These are phyloP conservation scores for Heterohyrax brucei DNA, from an alignment of 2,797 vertebrate species.

Conservation along the genomic window DNA sequence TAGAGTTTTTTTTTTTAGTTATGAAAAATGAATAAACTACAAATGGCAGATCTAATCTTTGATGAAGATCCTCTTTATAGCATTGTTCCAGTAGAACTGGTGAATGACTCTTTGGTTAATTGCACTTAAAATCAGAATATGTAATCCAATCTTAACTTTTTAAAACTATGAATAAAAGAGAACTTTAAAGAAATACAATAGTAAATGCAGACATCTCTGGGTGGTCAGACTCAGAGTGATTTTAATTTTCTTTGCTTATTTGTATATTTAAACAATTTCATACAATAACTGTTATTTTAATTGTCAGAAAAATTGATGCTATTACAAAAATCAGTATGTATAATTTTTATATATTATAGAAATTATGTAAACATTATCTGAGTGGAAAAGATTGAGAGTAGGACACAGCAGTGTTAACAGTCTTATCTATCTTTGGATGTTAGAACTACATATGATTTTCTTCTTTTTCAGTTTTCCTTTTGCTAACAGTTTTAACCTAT, in stretches of 20 bases:
- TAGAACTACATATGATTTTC: constrained; percentile 3
- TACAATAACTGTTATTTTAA: constrained; percentile 64
- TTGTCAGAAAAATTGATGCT: constrained; percentile 54
- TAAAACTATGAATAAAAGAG: neutral
- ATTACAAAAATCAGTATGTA: constrained; percentile 61
- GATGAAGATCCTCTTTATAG: constrained; percentile 82
- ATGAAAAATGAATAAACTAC: constrained; percentile 79
- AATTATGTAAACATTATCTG: constrained; percentile 26
- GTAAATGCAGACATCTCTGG: constrained; percentile 68
- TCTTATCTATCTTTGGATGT: neutral
- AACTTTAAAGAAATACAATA: constrained; percentile 79
- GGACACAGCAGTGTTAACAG: neutral
- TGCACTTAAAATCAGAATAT: constrained; percentile 84
- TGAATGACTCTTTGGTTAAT: constrained; percentile 82
- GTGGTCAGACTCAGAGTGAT: constrained; percentile 66
- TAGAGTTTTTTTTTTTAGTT: constrained; percentile 70
- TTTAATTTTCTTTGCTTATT: constrained; percentile 74
- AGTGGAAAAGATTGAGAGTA: neutral
- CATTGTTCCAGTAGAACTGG: constrained; percentile 73
- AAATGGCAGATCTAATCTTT: constrained; percentile 79
- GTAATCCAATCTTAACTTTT: constrained; percentile 80
- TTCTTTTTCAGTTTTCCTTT: neutral
- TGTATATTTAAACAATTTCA: constrained; percentile 74
- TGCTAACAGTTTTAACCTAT: constrained; percentile 12
- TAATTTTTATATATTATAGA: constrained; percentile 9